Evolutionary conservation across 2,113 vertebrate genomes (phyloP), one percentile per base, ranked within the genome.

Genomic region (Syngnathoides biaculeatus): DNA sequence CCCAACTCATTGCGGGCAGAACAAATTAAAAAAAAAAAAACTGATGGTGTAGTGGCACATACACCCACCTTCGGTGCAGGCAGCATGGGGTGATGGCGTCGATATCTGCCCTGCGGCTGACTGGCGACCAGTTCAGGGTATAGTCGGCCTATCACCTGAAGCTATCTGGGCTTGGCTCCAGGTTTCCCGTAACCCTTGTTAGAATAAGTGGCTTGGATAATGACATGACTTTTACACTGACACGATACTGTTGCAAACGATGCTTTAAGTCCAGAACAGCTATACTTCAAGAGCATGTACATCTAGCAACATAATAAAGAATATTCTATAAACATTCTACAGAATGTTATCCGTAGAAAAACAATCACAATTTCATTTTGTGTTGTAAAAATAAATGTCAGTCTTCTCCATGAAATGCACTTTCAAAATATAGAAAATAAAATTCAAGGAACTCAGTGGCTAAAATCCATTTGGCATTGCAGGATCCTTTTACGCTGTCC

Each of bases 351-450:
- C 78, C 71, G 79, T 87, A 79, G 76, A 71, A 19, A 70, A 74
- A 75, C 81, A 85, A 84, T 77, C 70, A 67, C 69, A 38, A 66
- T 83, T 83, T 80, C 59, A 71, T n/a, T n/a, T n/a, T n/a, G n/a
- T 70, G 60, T 68, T 66, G 72, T 47, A 50, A 72, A 80, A 72
- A 67, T 65, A 72, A 62, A 63, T 55, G 75, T 64, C 53, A 67
- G 66, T 75, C 74, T 52, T 78, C 60, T 65, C 59, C 69, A 86
- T 87, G 69, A 88, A 89, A 84, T 76, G 75, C 81, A 76, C 80
- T 72, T 71, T 79, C 74, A 74, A n/a, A n/a, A n/a, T n/a, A 67
- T 26, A 61, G 27, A 40, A 66, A 71, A 62, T 43, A 66, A 71
- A 62, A 42, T 52, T 84, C 76, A 83, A 75, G 71, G 70, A 88